Base-by-base conservation (phyloP, 2,797 vertebrate species). In the Telmatherina bonti region DNA sequence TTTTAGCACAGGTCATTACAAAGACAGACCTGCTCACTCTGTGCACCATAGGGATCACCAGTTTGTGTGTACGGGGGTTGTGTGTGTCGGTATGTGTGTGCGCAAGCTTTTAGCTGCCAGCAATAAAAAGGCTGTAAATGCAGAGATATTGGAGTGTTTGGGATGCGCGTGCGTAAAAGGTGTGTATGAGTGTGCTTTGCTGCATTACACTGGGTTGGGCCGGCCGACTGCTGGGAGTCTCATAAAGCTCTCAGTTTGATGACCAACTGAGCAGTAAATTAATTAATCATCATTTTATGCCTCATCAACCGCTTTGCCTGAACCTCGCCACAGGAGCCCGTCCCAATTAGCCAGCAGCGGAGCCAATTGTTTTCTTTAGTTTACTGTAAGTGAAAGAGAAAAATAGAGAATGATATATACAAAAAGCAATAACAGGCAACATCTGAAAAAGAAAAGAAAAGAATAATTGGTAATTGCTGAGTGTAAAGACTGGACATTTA, bases 211-310 rank as follows among this genome's bases (percentile, higher is more conserved):
- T 70, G 75, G 58, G 81, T 76, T 79, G 82, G 79, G 72, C 81
- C 73, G 79, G 86, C 78, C 76, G 95, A 96, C 97, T 95, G 96
- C 96, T 97, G 97, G 94, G 96, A 96, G 96, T 95, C 94, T 96
- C 97, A 96, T 97, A 96, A 96, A 95, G 95, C 96, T 95, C 96
- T 92, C 96, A 95, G 95, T 96, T 96, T 96, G 96, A 97, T 94
- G 96, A 97, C 96, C 96, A 96, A 95, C 96, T 96, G 96, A 97
- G 97, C 97, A 97, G 96, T 96, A 96, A 98, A 99, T 99, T 97
- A 99, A 99, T 99, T 98, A 99, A 99, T 99, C 98, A 99, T 99
- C 96, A 95, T 99, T 99, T 99, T 98, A 97, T 97, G 98, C 96
- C 97, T 98, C 96, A 98, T 99, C 97, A 97, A 96, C 95, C 96